Evolutionary conservation across 2,888 invertebrate genomes (phyloP).

Genomic region (Diabrotica balteata): DNA sequence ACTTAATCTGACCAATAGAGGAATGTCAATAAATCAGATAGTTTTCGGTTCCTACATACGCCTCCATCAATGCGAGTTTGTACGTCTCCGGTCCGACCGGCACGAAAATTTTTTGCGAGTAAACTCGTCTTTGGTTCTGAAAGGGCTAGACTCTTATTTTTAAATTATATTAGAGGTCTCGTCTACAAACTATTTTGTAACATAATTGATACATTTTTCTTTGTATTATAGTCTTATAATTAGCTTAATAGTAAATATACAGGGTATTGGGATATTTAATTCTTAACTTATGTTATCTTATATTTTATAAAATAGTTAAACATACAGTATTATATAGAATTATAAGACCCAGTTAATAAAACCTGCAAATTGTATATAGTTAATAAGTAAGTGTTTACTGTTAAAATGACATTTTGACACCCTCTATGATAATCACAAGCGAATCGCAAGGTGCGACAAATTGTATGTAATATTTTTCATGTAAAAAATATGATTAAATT

Average conservation of each 20-base stretch:
- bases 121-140: too few species aligned
- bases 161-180: too few species aligned
- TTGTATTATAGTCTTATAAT: background rate
- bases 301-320: slow-evolving; percentile 9
- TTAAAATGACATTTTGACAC: slow-evolving; percentile 24
- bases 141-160: too few species aligned
- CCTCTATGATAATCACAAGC: slow-evolving; percentile 43
- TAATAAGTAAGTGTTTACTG: slow-evolving; percentile 2
- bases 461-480: slow-evolving; percentile 40
- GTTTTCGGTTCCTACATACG: too few species aligned
- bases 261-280: background rate
- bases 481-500: slow-evolving; percentile 3
- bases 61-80: too few species aligned
- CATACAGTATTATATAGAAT: slow-evolving; percentile 12
- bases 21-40: too few species aligned
- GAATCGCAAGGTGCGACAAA: slow-evolving; percentile 59
- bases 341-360: slow-evolving; percentile 4
- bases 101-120: too few species aligned
- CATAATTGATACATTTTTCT: background rate
- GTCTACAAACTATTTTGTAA: too few species aligned
- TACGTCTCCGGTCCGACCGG: too few species aligned
- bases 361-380: slow-evolving; percentile 12
- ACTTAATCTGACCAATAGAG: too few species aligned
- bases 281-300: background rate
- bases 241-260: background rate